Evolutionary conservation across 2,888 invertebrate species (phyloP).

Genomic region (Morpho helenor): DNA sequence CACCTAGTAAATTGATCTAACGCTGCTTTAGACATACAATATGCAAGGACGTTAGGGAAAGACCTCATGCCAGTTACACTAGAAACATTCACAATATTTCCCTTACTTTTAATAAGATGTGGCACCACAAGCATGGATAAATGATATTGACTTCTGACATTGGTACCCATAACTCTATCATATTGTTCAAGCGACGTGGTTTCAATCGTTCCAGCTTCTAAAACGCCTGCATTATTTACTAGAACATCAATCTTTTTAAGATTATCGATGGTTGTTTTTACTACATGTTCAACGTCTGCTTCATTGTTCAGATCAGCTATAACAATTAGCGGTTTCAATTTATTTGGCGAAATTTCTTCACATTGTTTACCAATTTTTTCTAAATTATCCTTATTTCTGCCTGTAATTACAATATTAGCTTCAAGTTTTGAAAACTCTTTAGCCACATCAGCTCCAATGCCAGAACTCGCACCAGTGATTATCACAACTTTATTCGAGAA

Average conservation of each 20-base stretch:
- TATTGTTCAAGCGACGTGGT: conserved; percentile 89
- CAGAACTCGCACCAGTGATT: conserved; percentile 86
- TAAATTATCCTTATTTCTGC: conserved; percentile 84
- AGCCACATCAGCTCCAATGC: conserved; percentile 86
- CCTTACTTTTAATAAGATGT: conserved; percentile 87
- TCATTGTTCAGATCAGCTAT: conserved; percentile 84
- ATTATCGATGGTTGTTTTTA: conserved; percentile 82
- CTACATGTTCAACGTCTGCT: conserved; percentile 81
- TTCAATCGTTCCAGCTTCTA: conserved; percentile 90
- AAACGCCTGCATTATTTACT: conserved; percentile 93
- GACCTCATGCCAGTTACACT: conserved; percentile 93
- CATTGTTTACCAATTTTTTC: conserved; percentile 81
- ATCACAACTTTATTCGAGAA: conserved; percentile 81
- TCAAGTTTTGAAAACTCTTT: conserved; percentile 82
- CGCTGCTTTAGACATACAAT: conserved; percentile 95
- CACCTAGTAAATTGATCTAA: conserved; percentile 96
- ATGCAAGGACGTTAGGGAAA: conserved; percentile 93
- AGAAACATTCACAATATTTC: conserved; percentile 95
- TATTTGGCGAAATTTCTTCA: conserved; percentile 50
- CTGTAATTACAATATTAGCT: conserved; percentile 82
- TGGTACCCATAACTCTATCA: conserved; percentile 92
- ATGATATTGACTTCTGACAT: conserved; percentile 87
- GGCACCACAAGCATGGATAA: conserved; percentile 92
- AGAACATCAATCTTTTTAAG: conserved; percentile 86
- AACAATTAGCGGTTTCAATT: conserved; percentile 73